Base-by-base conservation (phyloP, 2,888 invertebrate species). In the Metellina segmentata region DNA sequence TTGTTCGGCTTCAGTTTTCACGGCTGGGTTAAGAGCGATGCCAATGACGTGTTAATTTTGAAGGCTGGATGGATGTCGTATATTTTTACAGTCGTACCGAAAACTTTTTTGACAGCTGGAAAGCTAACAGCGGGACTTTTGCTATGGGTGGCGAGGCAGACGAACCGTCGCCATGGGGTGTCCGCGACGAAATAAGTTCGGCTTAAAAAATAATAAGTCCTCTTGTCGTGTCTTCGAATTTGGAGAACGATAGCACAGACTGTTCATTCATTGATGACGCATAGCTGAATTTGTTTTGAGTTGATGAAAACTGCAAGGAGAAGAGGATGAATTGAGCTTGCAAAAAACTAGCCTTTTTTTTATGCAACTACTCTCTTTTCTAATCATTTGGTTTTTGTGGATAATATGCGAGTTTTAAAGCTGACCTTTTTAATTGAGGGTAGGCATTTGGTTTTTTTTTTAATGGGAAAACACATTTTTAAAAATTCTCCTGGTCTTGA, bases 1-100 rank as follows among this genome's bases (percentile, higher is more conserved):
- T 90, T 90, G 89, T 90, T 82, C 52, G 70, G 48, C 71, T 34
- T 69, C 81, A 9, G 79, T 19, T 78, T 90, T 90, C 91, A 91
- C 91, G 87, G 90, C 49, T 79, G 49, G 70, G 83, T 90, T 72
- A 87, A 53, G 77, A 85, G 75, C 53, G 20, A 49, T 79, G 78
- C 69, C 77, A 83, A 91, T 91, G 91, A 91, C 91, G 91, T 88
- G 87, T 91, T 78, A 91, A 91, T 91, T 91, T 91, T 91, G 78
- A 87, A 87, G 75, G 85, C 75, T 78, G 85, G 85, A 49, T 86
- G 85, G 85, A 53, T 87, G 72, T 53, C 51, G 52, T 87, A 13
- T 83, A 20, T 82, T 82, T 71, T 51, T 71, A 9, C 51, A 11
- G 9, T 78, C 77, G 48, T 69, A 49, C 71, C 53, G 61, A 79